phyloP scores from a whole-genome alignment of 2,113 vertebrate species.

The Python bivittatus region DNA sequence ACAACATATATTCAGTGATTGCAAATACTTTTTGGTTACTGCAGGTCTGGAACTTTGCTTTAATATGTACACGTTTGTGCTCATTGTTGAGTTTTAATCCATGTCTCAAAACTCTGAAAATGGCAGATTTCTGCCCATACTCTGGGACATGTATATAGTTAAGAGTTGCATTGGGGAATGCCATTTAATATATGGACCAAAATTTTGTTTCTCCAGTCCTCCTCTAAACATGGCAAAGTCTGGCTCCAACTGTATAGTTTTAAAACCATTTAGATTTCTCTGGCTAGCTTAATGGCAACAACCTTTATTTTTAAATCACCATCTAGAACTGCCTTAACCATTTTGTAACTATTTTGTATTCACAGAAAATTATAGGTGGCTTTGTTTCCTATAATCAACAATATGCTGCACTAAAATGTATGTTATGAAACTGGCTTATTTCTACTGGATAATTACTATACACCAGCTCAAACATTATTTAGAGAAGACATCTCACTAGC shows the following conservation, averaged over 20 bases:
- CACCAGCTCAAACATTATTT: constrained; percentile 53
- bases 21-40: neutral
- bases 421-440: constrained; percentile 35
- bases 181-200: neutral
- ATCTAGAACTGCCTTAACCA: neutral
- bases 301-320: neutral
- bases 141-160: neutral
- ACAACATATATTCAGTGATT: neutral
- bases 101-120: neutral
- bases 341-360: neutral
- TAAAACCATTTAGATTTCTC: neutral
- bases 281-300: neutral
- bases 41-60: neutral
- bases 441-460: constrained; percentile 47
- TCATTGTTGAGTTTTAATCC: neutral
- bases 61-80: neutral
- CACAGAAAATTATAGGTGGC: neutral
- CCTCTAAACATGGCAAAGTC: neutral
- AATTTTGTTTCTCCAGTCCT: neutral
- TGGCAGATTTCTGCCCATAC: neutral
- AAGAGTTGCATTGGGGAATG: neutral
- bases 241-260: neutral
- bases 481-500: constrained; percentile 51
- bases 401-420: constrained; percentile 15
- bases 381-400: neutral